Percentiles rank a stretch among this genome's conserved stretches.
phyloP scores from a whole-genome alignment of 2,888 invertebrate species.

The Ichneumoninae sp. region DNA sequence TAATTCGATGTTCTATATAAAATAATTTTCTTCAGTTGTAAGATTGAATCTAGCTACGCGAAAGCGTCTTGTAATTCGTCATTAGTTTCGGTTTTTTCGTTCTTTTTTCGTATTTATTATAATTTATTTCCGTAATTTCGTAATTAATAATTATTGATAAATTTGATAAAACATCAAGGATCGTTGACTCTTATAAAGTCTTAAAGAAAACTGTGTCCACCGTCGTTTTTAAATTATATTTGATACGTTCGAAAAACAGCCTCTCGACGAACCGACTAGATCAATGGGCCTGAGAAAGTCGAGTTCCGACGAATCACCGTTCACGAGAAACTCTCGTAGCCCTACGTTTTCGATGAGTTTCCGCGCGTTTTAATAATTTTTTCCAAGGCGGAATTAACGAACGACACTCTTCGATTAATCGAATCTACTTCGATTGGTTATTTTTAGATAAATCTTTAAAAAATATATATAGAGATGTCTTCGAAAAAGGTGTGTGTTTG shows the following conservation, averaged over 20 bases:
- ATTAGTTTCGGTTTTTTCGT: neutral
- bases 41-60: conserved; percentile 20
- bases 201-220: neutral
- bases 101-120: neutral
- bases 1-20: neutral
- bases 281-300: conserved; percentile 45
- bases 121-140: neutral
- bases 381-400: conserved; percentile 49
- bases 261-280: conserved; percentile 39
- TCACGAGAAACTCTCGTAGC: conserved; percentile 20
- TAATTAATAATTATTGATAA: neutral
- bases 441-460: conserved; percentile 64
- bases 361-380: conserved; percentile 23
- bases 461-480: conserved; percentile 63
- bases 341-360: conserved; percentile 6
- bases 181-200: neutral
- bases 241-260: conserved; percentile 12
- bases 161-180: conserved; percentile 1
- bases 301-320: conserved; percentile 49
- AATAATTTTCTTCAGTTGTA: conserved; percentile 13
- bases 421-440: conserved; percentile 36
- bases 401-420: conserved; percentile 34
- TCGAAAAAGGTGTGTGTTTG: conserved; percentile 55
- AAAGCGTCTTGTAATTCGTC: conserved; percentile 5
- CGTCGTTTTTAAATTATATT: conserved; percentile 14